Conservation (phyloP, 2,888 invertebrate genomes). For the Acutogordius australiensis region DNA sequence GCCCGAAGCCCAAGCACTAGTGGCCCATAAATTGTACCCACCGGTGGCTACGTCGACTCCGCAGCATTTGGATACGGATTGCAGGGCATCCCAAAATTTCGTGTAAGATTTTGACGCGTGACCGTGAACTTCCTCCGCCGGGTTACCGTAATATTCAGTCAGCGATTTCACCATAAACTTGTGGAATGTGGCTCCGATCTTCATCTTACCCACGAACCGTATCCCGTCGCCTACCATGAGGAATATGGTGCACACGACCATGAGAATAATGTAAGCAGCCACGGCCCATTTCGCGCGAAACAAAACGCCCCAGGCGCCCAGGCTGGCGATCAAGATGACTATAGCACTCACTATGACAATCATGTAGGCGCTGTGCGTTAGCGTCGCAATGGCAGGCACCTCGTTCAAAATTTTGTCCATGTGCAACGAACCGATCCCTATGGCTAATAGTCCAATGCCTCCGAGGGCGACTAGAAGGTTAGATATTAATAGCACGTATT, state of each 20-base stretch:
- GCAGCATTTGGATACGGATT: neutral
- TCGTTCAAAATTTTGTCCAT: neutral
- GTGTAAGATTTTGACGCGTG: neutral
- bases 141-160: neutral
- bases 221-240: constrained; percentile 1
- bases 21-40: neutral
- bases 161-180: neutral
- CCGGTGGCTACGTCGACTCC: neutral
- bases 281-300: neutral
- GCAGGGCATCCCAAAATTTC: neutral
- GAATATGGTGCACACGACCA: neutral
- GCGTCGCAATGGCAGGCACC: neutral
- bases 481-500: neutral
- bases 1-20: neutral
- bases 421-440: neutral
- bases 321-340: neutral
- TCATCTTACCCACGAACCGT: neutral
- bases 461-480: neutral
- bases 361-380: neutral
- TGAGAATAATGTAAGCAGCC: neutral
- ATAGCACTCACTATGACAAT: neutral
- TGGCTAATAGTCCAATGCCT: neutral
- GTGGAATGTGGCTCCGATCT: neutral
- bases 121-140: neutral
- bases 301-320: neutral